Evolutionary conservation across 2,888 invertebrate genomes (phyloP), one percentile per base, ranked within the genome.

Genomic region (Aleiodes leptofemur): DNA sequence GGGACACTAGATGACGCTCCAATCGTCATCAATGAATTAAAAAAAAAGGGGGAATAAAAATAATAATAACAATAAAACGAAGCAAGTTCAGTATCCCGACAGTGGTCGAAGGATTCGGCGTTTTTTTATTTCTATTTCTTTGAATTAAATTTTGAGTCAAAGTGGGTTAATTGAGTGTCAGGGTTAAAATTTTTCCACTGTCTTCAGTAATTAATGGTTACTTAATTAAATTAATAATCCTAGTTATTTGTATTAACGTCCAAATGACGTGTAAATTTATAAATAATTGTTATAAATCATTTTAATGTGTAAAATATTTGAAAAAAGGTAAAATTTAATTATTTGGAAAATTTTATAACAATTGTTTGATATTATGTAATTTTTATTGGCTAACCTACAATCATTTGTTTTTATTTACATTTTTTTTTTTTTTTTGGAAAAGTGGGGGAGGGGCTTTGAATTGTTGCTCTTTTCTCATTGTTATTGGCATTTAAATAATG

Each of bases 391-490:
- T 14, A 43, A 43, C 43, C 43, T 43, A 4, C 11, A 43, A 43
- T 57, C 11, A 31, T 57, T 57, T 57, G 57, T 57, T 57, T 57
- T 31, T 57, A 31, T 57, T 57, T 57, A 57, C 57, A 57, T 57
- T 23, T 55, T 55, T 55, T 23, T 23, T 23, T 23, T 23, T 23
- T 16, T 55, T 16, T 8, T 3, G 8, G 16, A 5, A 23, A 23
- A 9, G 55, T 55, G n/a, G n/a, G 55, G 16, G 23, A 55, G 11
- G 55, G 7, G 16, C 16, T 9, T 14, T 14, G 9, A 23, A 23
- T 55, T 4, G 16, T 55, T 51, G 23, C 5, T n/a, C 13, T 16
- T 53, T 53, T 53, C n/a, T 14, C 14, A 51, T 14, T 51, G 51
- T 51, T 51, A 14, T 34, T 14, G 51, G 51, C 6, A n/a, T 5